Evolutionary conservation across 2,888 invertebrate species (phyloP).

Genomic region (Strigamia transsilvanica): DNA sequence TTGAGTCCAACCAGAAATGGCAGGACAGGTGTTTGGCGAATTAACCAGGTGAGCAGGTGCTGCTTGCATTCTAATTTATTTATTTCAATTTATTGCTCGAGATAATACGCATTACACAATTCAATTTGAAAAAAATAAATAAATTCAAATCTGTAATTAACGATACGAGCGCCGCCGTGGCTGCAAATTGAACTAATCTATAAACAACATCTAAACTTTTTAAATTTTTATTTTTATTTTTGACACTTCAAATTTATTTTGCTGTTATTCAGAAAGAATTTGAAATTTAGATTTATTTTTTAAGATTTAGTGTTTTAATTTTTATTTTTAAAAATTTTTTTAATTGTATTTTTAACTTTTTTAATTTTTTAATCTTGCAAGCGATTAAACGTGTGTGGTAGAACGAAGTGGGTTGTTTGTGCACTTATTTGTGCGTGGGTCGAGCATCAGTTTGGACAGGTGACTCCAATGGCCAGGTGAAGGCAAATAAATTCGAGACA

Average conservation of each 20-base stretch:
- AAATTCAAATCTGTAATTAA: too few relatives aligned
- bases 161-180: too few relatives aligned
- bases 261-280: too few relatives aligned
- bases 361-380: background rate
- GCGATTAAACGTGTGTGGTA: too few relatives aligned
- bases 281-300: too few relatives aligned
- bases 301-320: background rate
- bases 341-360: background rate
- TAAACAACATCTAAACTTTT: too few relatives aligned
- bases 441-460: background rate
- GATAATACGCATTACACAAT: background rate
- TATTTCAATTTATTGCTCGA: background rate
- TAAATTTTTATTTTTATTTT: too few relatives aligned
- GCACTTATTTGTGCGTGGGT: constrained; percentile 12
- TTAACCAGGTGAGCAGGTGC: constrained; percentile 17
- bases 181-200: too few relatives aligned
- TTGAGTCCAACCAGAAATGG: constrained; percentile 19
- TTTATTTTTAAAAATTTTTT: background rate
- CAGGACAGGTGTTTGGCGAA: constrained; percentile 31
- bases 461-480: constrained; percentile 23
- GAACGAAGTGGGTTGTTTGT: background rate
- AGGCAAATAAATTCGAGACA: constrained; percentile 22
- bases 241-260: too few relatives aligned
- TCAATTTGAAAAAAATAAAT: background rate
- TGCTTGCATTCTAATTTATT: background rate